These are phyloP conservation scores for Rana temporaria DNA, from an alignment of 2,113 vertebrate genomes.

Conservation along the genomic window DNA sequence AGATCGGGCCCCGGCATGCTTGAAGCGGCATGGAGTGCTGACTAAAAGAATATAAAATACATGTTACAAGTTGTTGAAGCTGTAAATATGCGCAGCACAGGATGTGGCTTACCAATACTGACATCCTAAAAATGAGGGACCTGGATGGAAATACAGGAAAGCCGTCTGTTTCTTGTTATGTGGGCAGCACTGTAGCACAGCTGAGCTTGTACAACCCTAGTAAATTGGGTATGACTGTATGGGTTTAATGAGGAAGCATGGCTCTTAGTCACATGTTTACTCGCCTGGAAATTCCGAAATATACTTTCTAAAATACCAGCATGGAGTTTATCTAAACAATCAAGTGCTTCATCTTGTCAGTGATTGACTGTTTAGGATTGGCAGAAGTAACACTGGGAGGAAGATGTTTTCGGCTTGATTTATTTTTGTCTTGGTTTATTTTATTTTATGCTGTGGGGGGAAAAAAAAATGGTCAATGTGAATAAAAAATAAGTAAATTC, in stretches of 20 bases:
- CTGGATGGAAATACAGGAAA: neutral
- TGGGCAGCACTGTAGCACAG: neutral
- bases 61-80: conserved; percentile 26
- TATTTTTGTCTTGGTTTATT: no score
- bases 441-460: no score
- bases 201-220: neutral
- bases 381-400: no score
- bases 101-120: conserved; percentile 11
- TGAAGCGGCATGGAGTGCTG: neutral
- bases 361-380: no score
- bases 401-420: no score
- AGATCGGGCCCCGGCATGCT: conserved; percentile 1
- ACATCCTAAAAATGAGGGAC: neutral
- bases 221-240: neutral
- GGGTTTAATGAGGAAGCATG: neutral
- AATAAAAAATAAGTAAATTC: no score
- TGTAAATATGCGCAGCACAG: conserved; percentile 15
- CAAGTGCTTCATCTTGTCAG: no score
- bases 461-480: no score
- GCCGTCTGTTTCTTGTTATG: neutral
- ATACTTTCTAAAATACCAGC: no score
- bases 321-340: no score
- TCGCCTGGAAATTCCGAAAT: neutral
- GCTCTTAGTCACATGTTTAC: neutral
- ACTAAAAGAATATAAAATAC: neutral